Evolutionary conservation across 2,113 vertebrate species (phyloP), one percentile per base, ranked within the genome.

Genomic region (Amblyornis subalaris): DNA sequence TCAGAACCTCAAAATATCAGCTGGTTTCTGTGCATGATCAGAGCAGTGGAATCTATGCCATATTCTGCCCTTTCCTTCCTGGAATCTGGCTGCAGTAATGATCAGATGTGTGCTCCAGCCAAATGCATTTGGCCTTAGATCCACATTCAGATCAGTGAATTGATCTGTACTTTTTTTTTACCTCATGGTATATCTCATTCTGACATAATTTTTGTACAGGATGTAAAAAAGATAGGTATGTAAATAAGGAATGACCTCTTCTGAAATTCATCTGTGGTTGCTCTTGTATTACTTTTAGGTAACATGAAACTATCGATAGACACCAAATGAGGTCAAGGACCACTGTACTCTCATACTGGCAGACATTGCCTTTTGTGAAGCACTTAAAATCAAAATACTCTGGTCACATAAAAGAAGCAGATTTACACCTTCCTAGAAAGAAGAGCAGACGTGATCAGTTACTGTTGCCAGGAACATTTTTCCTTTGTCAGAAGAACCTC

Each of bases 1-100:
- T 93, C 90, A 92, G 74, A 84, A 78, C 62, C 62, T 95, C 75
- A 81, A 75, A 96, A 70, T 89, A 89, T 85, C 85, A 95, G 82
- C 94, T 95, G 83, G 36, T 92, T 94, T 91, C 36, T 81, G 40
- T 90, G 82, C 57, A 57, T 75, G 77, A 65, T 84, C 81, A 85
- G 88, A 89, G 75, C 69, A 42, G 22, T 55, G 71, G 58, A 94
- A 83, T 72, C 50, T 79, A 15, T 54, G 74, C 66, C 66, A 60
- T 66, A 21, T 71, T 90, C 48, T 94, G 38, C 72, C 62, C 70
- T 79, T 94, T 82, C 36, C 78, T 92, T 85, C 85, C 66, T 71
- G 72, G 62, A 75, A 36, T 94, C 22, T 78, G 86, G 44, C 48
- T 75, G 61, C 73, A 87, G 57, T 44, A 62, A 45, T 61, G 62